A percentile compares a stretch with the other conserved stretches of the same genome.
These are phyloP conservation scores for Neolamprologus falcicula DNA, from an alignment of 2,113 vertebrate genomes.

Conservation along the genomic window DNA sequence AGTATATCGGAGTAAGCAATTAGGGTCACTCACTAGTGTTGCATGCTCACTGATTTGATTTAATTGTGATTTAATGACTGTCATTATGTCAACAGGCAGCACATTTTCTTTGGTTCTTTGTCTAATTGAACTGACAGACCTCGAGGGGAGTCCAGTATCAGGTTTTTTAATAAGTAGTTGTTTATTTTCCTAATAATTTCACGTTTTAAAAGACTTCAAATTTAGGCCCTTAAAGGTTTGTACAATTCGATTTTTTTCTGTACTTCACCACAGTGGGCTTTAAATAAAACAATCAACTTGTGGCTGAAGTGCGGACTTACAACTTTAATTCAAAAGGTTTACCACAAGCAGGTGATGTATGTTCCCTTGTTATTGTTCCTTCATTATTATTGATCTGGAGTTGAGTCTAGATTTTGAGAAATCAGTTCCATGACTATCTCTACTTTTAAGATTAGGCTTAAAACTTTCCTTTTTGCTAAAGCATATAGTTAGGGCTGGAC, in stretches of 20 bases:
- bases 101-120: not conserved
- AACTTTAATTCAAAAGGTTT: not conserved
- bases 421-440: not conserved
- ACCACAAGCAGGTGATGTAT: not conserved
- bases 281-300: not conserved
- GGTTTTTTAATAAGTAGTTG: not conserved
- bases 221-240: not conserved
- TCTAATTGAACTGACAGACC: not conserved
- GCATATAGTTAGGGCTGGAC: no score
- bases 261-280: not conserved
- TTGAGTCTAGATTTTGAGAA: not conserved
- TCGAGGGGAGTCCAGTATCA: not conserved
- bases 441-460: no score
- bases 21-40: not conserved
- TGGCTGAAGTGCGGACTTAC: not conserved
- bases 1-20: not conserved
- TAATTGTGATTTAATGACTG: not conserved
- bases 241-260: not conserved
- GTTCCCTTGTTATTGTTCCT: not conserved
- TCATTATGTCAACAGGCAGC: not conserved
- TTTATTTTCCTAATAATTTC: not conserved
- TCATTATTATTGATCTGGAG: not conserved
- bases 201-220: not conserved
- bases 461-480: no score
- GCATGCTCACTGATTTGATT: not conserved